These are phyloP conservation scores for Proctacanthus coquilletti DNA, from an alignment of 1,140 invertebrate species.

Conservation along the genomic window DNA sequence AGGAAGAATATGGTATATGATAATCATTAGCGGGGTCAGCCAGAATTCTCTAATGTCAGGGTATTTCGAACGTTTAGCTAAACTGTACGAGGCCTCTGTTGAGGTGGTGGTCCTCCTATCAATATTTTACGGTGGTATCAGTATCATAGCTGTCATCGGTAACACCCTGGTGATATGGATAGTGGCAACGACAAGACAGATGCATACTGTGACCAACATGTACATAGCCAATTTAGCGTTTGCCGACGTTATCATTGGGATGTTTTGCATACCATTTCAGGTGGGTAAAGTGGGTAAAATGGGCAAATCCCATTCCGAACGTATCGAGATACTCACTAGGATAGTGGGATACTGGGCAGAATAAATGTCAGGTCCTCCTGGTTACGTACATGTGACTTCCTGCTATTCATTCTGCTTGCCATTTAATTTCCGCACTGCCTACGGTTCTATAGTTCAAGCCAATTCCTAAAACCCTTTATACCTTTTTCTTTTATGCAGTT, in stretches of 20 bases:
- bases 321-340: no score
- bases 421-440: slow-evolving; percentile 2
- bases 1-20: no score
- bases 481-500: slow-evolving; percentile 37
- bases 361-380: no score
- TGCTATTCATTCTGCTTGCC: no score
- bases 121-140: slow-evolving; percentile 66
- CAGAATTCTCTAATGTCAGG: no score
- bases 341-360: no score
- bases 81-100: slow-evolving; percentile 53
- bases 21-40: no score
- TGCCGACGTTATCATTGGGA: slow-evolving; percentile 61
- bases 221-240: slow-evolving; percentile 66
- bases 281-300: no score
- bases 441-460: not conserved
- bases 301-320: no score
- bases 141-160: slow-evolving; percentile 60
- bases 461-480: not conserved
- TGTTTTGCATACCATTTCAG: slow-evolving; percentile 68
- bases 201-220: slow-evolving; percentile 71
- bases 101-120: slow-evolving; percentile 57
- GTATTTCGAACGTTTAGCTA: no score
- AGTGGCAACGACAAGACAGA: slow-evolving; percentile 49
- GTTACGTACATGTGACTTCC: not conserved
- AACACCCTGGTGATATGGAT: slow-evolving; percentile 72